Conservation (phyloP, 2,797 vertebrate species). For the Scleropages formosus region DNA sequence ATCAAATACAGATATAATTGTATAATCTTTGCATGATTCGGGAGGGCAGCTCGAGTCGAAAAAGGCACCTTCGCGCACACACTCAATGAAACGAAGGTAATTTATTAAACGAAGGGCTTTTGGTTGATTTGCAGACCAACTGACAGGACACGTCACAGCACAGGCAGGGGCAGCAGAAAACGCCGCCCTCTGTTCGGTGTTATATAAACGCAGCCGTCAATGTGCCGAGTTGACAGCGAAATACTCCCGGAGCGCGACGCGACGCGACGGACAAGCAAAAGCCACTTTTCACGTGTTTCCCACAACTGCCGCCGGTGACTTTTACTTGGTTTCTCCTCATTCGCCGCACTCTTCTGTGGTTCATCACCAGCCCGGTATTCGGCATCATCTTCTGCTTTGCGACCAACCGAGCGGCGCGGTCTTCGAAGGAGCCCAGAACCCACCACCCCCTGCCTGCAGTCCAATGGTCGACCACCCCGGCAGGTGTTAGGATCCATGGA, state of each 20-base stretch:
- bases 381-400: conserved; percentile 1
- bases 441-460: background rate
- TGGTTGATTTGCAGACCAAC: conserved; percentile 31
- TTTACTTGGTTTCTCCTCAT: background rate
- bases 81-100: background rate
- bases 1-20: background rate
- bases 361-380: no score
- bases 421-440: background rate
- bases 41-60: background rate
- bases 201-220: conserved; percentile 31
- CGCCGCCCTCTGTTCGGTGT: conserved; percentile 27
- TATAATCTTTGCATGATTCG: no score
- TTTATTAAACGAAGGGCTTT: background rate
- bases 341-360: no score
- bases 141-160: conserved; percentile 44
- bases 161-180: conserved; percentile 34
- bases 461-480: conserved; percentile 65
- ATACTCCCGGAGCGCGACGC: conserved; percentile 16
- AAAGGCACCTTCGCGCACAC: background rate
- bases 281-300: conserved; percentile 1
- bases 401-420: background rate
- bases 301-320: conserved; percentile 13
- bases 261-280: background rate
- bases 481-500: conserved; percentile 90
- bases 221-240: conserved; percentile 13